Evolutionary conservation across 1,140 invertebrate genomes (phyloP), one percentile per base, ranked within the genome.

Genomic region (Heliconius hermathena): DNA sequence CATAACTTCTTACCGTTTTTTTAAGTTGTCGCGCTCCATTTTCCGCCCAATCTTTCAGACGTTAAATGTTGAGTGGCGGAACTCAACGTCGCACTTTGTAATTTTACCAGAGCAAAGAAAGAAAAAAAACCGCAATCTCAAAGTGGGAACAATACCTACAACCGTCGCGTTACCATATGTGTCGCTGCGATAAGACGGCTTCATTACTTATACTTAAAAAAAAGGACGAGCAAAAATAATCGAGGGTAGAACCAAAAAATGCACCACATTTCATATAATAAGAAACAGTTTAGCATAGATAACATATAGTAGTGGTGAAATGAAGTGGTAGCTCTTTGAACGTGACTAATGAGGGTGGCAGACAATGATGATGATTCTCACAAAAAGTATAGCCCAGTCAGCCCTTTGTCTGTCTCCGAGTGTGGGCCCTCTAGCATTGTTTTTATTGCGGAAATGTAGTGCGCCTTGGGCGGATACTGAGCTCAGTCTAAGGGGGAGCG

Each of bases 341-440:
- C 79, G 79, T 81, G 79, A 77, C 79, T 77, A 77, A 81, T 77
- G 79, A 81, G 79, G 76, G 79, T 76, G 72, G 76, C 71, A 73
- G 76, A 81, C 76, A 74, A 81, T 77, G 74, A 80, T 66, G 60
- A 66, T 80, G 74, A 81, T 81, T 77, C 71, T 81, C 60, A 52
- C 74, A 80, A 80, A 71, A 76, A 54, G 78, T 74, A 81, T 26
- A 70, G 41, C 79, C 79, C 79, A 81, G 79, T 71, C 75, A 41
- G 46, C 75, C 76, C 79, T 77, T 77, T 74, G 79, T 77, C 76
- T 76, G 72, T 49, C 73, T 66, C 70, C 70, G 52, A 80, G 78
- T 80, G 49, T 76, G 49, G 71, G 76, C 71, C 79, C 71, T 73
- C 74, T 71, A 77, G 29, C 75, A 60, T 77, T 80, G 71, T 81